Evolutionary conservation across 2,888 invertebrate species (phyloP).

Genomic region (Antitype chi): DNA sequence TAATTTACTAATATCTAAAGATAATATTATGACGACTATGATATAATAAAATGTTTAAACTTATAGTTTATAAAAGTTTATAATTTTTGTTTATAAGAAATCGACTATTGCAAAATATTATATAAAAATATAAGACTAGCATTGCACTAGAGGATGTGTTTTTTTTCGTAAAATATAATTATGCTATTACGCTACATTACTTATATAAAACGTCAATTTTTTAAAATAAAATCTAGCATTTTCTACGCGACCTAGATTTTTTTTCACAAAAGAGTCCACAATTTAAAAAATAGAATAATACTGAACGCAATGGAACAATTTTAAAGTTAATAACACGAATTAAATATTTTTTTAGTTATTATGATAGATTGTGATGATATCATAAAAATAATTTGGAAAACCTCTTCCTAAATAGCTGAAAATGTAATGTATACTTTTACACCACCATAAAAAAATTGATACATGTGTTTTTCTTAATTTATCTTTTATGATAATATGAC

Average conservation of each 20-base stretch:
- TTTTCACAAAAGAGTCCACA: conserved; percentile 14
- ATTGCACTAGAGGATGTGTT: conserved; percentile 57
- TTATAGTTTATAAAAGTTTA: conserved; percentile 44
- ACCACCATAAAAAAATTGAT: not conserved
- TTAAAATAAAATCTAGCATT: conserved; percentile 50
- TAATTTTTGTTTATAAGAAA: conserved; percentile 21
- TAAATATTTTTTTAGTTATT: conserved; percentile 34
- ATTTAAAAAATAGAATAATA: conserved; percentile 48
- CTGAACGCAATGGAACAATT: conserved; percentile 48
- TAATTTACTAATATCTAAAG: conserved; percentile 58
- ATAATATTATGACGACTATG: conserved; percentile 58
- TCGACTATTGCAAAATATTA: conserved; percentile 51
- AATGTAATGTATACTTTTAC: not conserved
- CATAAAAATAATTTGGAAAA: conserved; percentile 1
- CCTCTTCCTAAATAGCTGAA: not conserved
- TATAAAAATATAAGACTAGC: conserved; percentile 65
- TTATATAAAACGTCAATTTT: conserved; percentile 19
- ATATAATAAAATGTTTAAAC: conserved; percentile 33
- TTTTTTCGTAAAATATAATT: conserved; percentile 50
- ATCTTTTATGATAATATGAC: not conserved
- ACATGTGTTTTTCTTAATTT: not conserved
- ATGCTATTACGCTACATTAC: conserved; percentile 50
- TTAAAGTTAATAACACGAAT: conserved; percentile 14
- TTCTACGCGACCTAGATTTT: conserved; percentile 40
- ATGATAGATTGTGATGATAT: conserved; percentile 50